These are phyloP conservation scores for Tetraodon nigroviridis DNA, from an alignment of 2,113 vertebrate species.

Conservation along the genomic window DNA sequence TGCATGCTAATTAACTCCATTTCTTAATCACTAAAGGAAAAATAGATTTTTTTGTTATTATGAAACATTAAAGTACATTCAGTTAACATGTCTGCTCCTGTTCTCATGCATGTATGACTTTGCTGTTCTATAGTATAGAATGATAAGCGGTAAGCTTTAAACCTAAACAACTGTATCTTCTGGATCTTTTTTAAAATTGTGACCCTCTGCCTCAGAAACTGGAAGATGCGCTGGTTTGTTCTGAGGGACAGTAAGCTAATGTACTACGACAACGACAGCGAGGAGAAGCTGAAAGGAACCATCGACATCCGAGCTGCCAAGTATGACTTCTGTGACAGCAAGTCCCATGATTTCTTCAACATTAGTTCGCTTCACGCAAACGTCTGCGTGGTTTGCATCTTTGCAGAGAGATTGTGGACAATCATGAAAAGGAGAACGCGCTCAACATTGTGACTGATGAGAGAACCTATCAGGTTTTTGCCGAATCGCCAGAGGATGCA, in stretches of 20 bases:
- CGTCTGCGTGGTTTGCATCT: not conserved
- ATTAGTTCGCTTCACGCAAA: constrained; percentile 3
- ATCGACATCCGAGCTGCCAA: constrained; percentile 86
- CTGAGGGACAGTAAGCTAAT: constrained; percentile 87
- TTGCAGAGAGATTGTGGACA: constrained; percentile 87
- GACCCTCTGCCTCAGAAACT: constrained; percentile 73
- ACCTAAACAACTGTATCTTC: not conserved
- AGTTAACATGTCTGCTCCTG: not conserved
- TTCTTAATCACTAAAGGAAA: not conserved
- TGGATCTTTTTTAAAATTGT: constrained; percentile 21
- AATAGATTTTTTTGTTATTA: not conserved
- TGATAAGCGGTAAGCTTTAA: too few relatives aligned
- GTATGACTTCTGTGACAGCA: constrained; percentile 55
- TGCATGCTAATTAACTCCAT: constrained; percentile 35
- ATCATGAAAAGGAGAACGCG: constrained; percentile 91
- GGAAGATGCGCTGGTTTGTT: constrained; percentile 95
- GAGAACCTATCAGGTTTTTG: constrained; percentile 88
- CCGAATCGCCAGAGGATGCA: constrained; percentile 90
- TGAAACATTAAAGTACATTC: not conserved
- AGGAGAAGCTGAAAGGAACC: constrained; percentile 90
- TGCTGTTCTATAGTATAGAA: too few relatives aligned
- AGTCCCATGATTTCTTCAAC: not conserved
- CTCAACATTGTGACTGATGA: constrained; percentile 89
- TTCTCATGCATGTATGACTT: too few relatives aligned
- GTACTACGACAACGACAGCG: constrained; percentile 91